Evolutionary conservation across 1,140 invertebrate species (phyloP), one percentile per base, ranked within the genome.

Genomic region (Neodiprion virginianus): DNA sequence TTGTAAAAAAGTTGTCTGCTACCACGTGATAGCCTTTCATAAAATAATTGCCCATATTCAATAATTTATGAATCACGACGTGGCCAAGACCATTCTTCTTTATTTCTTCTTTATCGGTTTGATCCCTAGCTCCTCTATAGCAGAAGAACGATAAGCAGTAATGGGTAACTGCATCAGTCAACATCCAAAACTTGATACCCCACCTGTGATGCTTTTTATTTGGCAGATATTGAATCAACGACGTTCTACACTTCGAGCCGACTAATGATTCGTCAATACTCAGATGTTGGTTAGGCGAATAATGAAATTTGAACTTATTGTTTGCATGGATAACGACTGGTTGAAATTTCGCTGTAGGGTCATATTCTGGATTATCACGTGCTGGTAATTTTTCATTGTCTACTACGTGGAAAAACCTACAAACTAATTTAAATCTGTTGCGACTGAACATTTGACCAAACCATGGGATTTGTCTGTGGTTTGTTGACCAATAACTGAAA

Each of bases 161-260:
- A 71, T 81, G 79, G 8, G 66, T 47, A 11, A 82, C 67, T 69
- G 75, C 65, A 72, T 82, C 78, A 74, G 74, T 76, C 48, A 80
- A 70, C 77, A 82, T 79, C 76, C 76, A 82, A 77, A 81, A 80
- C 77, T 81, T 81, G 50, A 82, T 79, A 10, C 76, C 80, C 76
- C 74, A 82, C 53, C 72, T 75, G 65, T 82, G 78, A 67, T 81
- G 77, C 28, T 81, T 81, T 75, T 82, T 83, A 73, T 80, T 78
- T 66, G 78, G 79, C 17, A 83, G 61, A 77, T 81, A 83, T 67
- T 82, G 80, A 17, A 67, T 79, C 17, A 81, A 68, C 8, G 53
- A 67, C 21, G 77, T 71, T 28, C 75, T 74, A 65, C 69, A 75
- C 17, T 17, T 17, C 17, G 17, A 0, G 17, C 17, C 17, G 17